phyloP scores from a whole-genome alignment of 2,888 invertebrate species.

The Lasioglossum figueresi region DNA sequence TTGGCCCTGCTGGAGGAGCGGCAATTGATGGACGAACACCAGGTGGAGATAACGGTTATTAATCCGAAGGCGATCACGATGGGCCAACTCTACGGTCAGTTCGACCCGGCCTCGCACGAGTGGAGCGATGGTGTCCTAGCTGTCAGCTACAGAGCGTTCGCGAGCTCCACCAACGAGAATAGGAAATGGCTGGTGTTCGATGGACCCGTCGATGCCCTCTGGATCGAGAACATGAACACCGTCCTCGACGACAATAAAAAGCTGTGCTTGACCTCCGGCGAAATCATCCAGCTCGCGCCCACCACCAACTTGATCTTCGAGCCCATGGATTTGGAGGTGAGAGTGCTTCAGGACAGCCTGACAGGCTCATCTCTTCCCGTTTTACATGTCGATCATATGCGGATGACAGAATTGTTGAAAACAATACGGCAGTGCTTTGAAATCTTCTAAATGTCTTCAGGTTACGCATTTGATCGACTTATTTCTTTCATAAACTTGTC shows the following conservation, averaged over 20 bases:
- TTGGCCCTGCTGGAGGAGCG: slow-evolving; percentile 91
- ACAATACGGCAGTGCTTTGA: not conserved
- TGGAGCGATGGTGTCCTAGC: slow-evolving; percentile 96
- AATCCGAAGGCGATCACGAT: slow-evolving; percentile 98
- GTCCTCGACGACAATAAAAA: slow-evolving; percentile 98
- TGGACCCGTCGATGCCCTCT: slow-evolving; percentile 97
- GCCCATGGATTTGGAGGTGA: slow-evolving; percentile 95
- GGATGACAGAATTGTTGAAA: not conserved
- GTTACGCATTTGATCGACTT: not conserved
- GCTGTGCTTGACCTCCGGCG: slow-evolving; percentile 97
- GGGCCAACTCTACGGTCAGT: slow-evolving; percentile 98
- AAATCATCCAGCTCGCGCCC: slow-evolving; percentile 95
- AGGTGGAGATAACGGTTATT: slow-evolving; percentile 91
- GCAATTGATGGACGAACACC: slow-evolving; percentile 90
- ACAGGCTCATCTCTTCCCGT: not conserved
- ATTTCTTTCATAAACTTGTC: not conserved
- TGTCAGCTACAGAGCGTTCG: slow-evolving; percentile 92
- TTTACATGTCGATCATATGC: not conserved
- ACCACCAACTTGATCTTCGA: slow-evolving; percentile 97
- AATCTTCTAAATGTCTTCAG: not conserved
- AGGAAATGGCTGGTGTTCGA: slow-evolving; percentile 98
- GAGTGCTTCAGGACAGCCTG: not conserved
- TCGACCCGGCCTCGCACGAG: slow-evolving; percentile 97
- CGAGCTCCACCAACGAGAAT: slow-evolving; percentile 87
- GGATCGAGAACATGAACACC: slow-evolving; percentile 99